Base-by-base conservation (phyloP, 2,888 invertebrate genomes). In the Sarcophaga subvicina region DNA sequence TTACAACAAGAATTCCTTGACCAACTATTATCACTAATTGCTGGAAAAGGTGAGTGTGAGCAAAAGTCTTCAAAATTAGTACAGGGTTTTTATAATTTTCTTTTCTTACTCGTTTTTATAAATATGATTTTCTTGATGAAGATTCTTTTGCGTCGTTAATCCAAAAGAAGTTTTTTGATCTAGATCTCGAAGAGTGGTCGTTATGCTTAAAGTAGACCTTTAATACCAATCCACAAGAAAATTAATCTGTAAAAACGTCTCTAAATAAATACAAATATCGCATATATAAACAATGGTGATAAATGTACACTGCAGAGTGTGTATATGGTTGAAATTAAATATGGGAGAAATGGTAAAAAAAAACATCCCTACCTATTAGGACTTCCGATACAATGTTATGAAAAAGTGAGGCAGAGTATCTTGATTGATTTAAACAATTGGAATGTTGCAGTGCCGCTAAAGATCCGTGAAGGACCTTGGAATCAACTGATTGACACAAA, bases 341-440 rank as follows among this genome's bases (percentile, higher is more conserved):
- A 27, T 27, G 27, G 27, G 27, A 27, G 8, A 37, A 37, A 37
- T 6, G 6, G 37, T 37, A 37, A 37, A 37, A 37, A 37, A 37
- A 22, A 22, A 27, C 37, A 37, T 27, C 4, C 27, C 27, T 27
- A 27, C 5, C 5, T 27, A 27, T 27, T 27, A 4, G 47, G 49
- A 2, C 2, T 75, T 14, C 75, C 75, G 8, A 64, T 82, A 54
- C 47, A 64, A 62, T 70, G 76, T 0, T 82, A 71, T 22, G 37
- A n/a, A 4, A 64, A 82, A 64, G 77, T 11, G 78, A 63, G 89
- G 72, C 66, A 89, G 4, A 63, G 83, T 64, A 87, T 89, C 71
- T 88, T 86, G 8, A 37, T 37, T 37, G 37, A 2, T 37, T 8
- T 37, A 37, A 37, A 37, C 37, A 8, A 37, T 6, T 89, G 6